These are phyloP conservation scores for Phanerotoma sp. DNA, from an alignment of 2,888 invertebrate species.

Conservation along the genomic window DNA sequence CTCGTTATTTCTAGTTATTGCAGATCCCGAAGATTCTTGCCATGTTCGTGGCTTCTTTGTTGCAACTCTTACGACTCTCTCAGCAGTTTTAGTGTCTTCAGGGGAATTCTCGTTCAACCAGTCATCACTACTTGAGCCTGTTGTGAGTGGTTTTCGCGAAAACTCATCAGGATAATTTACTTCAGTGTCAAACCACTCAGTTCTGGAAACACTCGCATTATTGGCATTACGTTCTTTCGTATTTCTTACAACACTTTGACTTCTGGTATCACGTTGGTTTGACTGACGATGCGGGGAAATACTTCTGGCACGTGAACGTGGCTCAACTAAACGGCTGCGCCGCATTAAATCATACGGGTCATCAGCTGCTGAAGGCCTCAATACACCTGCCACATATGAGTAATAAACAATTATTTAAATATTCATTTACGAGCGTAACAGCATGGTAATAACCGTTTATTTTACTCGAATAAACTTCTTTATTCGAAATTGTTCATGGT, in stretches of 20 bases:
- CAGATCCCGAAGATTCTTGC: slow-evolving; percentile 32
- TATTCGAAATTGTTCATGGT: no score
- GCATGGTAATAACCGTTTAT: no score
- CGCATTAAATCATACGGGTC: slow-evolving; percentile 84
- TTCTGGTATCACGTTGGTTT: slow-evolving; percentile 53
- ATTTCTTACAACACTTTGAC: slow-evolving; percentile 55
- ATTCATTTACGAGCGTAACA: no score
- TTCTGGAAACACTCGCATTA: slow-evolving; percentile 37
- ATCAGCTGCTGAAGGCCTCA: slow-evolving; percentile 48
- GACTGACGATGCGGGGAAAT: slow-evolving; percentile 52
- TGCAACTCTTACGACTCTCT: slow-evolving; percentile 34
- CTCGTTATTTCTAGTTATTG: slow-evolving; percentile 8
- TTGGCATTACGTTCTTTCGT: slow-evolving; percentile 30
- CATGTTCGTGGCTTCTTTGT: slow-evolving; percentile 38
- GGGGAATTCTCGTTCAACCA: slow-evolving; percentile 32
- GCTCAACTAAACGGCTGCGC: slow-evolving; percentile 71
- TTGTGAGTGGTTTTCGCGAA: slow-evolving; percentile 30
- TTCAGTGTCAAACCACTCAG: slow-evolving; percentile 50
- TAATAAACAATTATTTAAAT: no score
- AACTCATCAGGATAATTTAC: slow-evolving; percentile 32
- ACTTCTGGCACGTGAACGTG: slow-evolving; percentile 58
- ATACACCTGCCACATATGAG: slow-evolving; percentile 43
- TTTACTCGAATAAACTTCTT: no score
- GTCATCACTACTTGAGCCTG: slow-evolving; percentile 33
- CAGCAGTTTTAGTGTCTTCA: slow-evolving; percentile 26